Conservation (phyloP, 2,888 invertebrate genomes). For the Aradus depressus region DNA sequence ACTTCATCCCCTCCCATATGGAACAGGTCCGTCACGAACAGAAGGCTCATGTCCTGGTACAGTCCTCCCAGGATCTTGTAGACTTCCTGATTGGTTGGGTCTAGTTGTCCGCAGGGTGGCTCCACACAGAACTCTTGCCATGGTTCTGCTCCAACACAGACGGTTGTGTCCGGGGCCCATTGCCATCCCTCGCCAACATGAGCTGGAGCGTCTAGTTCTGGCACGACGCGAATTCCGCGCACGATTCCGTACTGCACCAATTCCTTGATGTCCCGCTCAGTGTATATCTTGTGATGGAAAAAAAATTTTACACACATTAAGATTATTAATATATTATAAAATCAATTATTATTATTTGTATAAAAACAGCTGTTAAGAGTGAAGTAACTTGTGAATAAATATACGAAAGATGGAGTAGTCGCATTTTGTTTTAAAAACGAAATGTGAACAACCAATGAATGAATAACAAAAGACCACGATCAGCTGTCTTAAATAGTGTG, state of each 20-base stretch:
- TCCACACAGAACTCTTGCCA: conserved; percentile 61
- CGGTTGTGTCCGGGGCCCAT: conserved; percentile 49
- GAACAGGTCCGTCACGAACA: conserved; percentile 40
- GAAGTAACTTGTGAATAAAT: background rate
- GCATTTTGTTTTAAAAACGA: background rate
- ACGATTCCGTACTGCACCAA: conserved; percentile 55
- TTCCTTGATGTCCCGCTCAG: conserved; percentile 38
- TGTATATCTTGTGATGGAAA: conserved; percentile 43
- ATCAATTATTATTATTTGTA: background rate
- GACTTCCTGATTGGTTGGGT: conserved; percentile 59
- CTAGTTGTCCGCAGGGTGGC: conserved; percentile 75
- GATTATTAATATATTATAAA: too few species aligned
- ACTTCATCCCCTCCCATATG: conserved; percentile 69
- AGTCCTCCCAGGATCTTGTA: conserved; percentile 55
- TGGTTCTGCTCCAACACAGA: conserved; percentile 48
- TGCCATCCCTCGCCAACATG: conserved; percentile 73
- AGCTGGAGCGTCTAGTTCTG: conserved; percentile 83
- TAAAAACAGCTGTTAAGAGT: background rate
- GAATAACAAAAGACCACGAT: too few species aligned
- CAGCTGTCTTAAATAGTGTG: too few species aligned
- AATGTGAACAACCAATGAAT: background rate
- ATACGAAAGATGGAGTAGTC: too few species aligned
- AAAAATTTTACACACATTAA: too few species aligned
- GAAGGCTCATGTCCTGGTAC: conserved; percentile 39
- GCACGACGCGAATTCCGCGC: conserved; percentile 71